phyloP scores from a whole-genome alignment of 2,888 invertebrate species.

The Thera britannica region DNA sequence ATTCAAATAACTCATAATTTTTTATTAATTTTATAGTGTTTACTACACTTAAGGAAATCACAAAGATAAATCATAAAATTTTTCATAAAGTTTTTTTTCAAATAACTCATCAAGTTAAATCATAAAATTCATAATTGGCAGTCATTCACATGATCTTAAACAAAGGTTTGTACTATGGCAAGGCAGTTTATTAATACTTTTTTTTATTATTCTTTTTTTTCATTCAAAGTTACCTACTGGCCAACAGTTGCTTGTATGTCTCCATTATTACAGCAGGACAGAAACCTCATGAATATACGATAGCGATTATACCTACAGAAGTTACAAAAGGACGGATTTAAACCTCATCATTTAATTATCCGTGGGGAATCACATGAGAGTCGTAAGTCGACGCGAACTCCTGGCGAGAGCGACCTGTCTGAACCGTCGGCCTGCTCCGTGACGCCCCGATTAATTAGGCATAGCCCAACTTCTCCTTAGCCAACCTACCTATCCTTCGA shows the following conservation, averaged over 20 bases:
- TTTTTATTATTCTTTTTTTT: too few relatives aligned
- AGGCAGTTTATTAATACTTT: too few relatives aligned
- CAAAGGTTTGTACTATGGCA: too few relatives aligned
- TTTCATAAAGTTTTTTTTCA: too few relatives aligned
- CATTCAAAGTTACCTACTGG: background rate
- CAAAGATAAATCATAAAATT: too few relatives aligned
- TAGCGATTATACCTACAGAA: conserved; percentile 17
- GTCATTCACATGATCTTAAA: too few relatives aligned
- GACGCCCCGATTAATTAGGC: conserved; percentile 69
- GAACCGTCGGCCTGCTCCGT: conserved; percentile 61
- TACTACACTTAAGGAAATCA: too few relatives aligned
- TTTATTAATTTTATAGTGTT: too few relatives aligned
- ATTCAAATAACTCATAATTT: too few relatives aligned
- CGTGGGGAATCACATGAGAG: conserved; percentile 64
- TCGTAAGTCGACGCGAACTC: conserved; percentile 61
- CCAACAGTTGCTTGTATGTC: background rate
- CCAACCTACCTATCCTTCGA: conserved; percentile 15
- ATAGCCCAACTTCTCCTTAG: conserved; percentile 47
- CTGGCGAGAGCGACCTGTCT: conserved; percentile 63
- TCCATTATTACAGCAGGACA: background rate
- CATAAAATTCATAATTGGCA: conserved; percentile 57
- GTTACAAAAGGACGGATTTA: conserved; percentile 61
- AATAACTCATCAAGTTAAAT: conserved; percentile 73
- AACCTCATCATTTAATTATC: conserved; percentile 77
- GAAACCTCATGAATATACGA: conserved; percentile 14